Percentiles rank a stretch among this genome's conserved stretches.
Evolutionary conservation across 2,797 vertebrate genomes (phyloP).

Genomic region (Chelmon rostratus): DNA sequence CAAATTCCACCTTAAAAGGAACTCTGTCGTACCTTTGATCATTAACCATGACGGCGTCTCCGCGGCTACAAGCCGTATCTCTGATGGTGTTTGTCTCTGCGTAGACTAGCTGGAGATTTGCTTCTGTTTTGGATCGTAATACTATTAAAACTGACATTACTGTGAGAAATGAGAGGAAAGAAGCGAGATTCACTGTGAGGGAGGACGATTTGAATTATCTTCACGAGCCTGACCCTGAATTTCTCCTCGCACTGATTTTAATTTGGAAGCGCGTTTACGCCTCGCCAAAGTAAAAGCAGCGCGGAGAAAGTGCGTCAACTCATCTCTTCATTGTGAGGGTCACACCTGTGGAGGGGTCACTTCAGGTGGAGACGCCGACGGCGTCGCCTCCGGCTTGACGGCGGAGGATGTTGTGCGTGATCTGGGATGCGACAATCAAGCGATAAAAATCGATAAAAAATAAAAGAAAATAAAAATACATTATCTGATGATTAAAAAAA

Average conservation of each 20-base stretch:
- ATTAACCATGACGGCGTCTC: not conserved
- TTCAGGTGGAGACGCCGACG: constrained; percentile 17
- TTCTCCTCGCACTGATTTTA: constrained; percentile 46
- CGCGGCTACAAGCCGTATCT: not conserved
- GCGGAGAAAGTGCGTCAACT: constrained; percentile 17
- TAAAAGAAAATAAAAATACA: constrained; percentile 34
- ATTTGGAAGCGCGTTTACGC: constrained; percentile 16
- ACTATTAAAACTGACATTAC: constrained; percentile 8
- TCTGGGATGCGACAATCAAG: constrained; percentile 74
- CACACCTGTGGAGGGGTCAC: constrained; percentile 9
- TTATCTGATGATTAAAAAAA: constrained; percentile 45
- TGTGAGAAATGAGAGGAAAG: constrained; percentile 21
- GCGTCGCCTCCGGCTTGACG: constrained; percentile 38
- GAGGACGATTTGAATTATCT: constrained; percentile 50
- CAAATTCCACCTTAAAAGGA: constrained; percentile 2
- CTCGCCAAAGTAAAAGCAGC: constrained; percentile 29
- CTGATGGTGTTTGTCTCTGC: constrained; percentile 1
- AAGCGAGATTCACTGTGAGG: constrained; percentile 16
- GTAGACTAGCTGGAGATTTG: not conserved
- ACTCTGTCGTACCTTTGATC: not conserved
- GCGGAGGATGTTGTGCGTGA: constrained; percentile 64
- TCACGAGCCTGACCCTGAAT: constrained; percentile 52
- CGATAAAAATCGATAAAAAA: constrained; percentile 59
- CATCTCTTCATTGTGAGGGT: constrained; percentile 16
- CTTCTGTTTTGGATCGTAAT: not conserved